phyloP scores from a whole-genome alignment of 37 sponge, comb jelly and placozoan genomes.

The Mnemiopsis leidyi region DNA sequence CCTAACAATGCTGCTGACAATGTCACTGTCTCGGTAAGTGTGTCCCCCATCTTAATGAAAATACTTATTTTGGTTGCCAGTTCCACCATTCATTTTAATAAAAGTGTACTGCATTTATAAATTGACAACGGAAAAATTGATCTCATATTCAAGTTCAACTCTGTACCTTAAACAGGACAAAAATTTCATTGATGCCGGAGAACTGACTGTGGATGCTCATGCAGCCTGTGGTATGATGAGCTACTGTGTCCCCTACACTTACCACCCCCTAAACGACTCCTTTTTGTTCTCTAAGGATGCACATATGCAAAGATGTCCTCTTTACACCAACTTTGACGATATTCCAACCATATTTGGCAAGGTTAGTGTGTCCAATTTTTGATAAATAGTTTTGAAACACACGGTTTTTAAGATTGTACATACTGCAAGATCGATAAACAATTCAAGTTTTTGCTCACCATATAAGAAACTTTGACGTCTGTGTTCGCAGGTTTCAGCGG shows the following conservation, averaged over 20 bases:
- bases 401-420: too few relatives aligned
- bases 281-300: slow-evolving; percentile 9
- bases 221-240: slow-evolving; percentile 65
- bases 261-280: slow-evolving; percentile 21
- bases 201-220: background rate
- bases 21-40: background rate
- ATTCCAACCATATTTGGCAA: slow-evolving; percentile 45
- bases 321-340: background rate
- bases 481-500: slow-evolving; percentile 1
- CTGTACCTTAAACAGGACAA: too few relatives aligned
- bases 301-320: slow-evolving; percentile 45
- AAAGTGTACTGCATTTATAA: too few relatives aligned
- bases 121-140: too few relatives aligned
- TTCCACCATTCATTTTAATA: too few relatives aligned
- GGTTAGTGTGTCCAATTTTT: too few relatives aligned
- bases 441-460: too few relatives aligned
- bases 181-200: background rate
- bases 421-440: too few relatives aligned
- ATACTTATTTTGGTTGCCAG: too few relatives aligned
- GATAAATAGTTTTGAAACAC: too few relatives aligned
- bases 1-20: background rate
- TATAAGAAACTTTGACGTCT: background rate
- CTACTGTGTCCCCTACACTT: slow-evolving; percentile 62
- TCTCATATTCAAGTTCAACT: too few relatives aligned
- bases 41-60: too few relatives aligned